phyloP scores from a whole-genome alignment of 2,797 vertebrate species.

The Apogon hyalosoma region DNA sequence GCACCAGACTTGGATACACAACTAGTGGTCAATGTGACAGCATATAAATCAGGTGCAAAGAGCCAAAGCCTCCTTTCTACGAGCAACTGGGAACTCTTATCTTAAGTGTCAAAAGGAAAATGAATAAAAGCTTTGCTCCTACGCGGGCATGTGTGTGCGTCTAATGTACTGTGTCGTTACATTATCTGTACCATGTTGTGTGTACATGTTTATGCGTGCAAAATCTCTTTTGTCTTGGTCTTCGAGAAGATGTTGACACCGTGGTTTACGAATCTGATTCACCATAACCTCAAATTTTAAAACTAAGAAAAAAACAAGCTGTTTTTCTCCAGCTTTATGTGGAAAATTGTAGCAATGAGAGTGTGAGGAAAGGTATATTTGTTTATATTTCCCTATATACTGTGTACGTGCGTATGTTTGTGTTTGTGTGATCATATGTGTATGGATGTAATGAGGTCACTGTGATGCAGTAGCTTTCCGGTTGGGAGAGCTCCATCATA shows the following conservation, averaged over 20 bases:
- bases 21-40: slow-evolving; percentile 56
- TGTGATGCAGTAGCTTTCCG: slow-evolving; percentile 58
- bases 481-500: slow-evolving; percentile 68
- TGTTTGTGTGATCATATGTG: slow-evolving; percentile 6
- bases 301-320: not conserved
- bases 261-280: slow-evolving; percentile 14
- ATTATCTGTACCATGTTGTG: slow-evolving; percentile 56
- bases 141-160: slow-evolving; percentile 16
- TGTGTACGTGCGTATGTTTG: not conserved
- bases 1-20: slow-evolving; percentile 71
- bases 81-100: slow-evolving; percentile 68
- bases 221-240: slow-evolving; percentile 9
- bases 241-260: slow-evolving; percentile 6
- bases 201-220: slow-evolving; percentile 7
- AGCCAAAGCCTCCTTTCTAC: slow-evolving; percentile 46
- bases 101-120: slow-evolving; percentile 62
- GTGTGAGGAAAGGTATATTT: slow-evolving; percentile 1
- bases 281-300: not conserved
- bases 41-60: slow-evolving; percentile 74
- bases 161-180: slow-evolving; percentile 34
- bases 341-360: not conserved
- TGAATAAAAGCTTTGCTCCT: slow-evolving; percentile 53
- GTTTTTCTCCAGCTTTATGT: not conserved
- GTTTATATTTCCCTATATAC: not conserved
- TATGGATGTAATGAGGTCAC: slow-evolving; percentile 73